phyloP scores from a whole-genome alignment of 2,797 vertebrate genomes.

The Philypnodon macrostomus region DNA sequence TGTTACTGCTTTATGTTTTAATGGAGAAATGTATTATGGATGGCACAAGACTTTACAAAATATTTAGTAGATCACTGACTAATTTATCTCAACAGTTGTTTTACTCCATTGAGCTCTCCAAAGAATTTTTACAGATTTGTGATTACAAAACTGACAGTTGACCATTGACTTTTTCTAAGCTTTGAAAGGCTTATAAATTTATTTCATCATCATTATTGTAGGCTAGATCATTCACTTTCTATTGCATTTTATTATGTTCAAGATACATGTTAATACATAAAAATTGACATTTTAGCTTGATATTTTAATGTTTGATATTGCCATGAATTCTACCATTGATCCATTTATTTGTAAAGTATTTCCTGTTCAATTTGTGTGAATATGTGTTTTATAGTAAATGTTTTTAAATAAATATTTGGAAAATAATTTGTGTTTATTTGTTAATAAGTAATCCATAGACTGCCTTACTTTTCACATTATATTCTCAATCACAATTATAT shows the following conservation, averaged over 20 bases:
- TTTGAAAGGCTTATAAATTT: neutral
- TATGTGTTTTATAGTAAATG: constrained; percentile 45
- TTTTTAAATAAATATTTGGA: constrained; percentile 60
- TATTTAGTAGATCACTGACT: constrained; percentile 8
- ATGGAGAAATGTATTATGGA: constrained; percentile 27
- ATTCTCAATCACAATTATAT: no score
- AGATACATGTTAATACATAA: neutral
- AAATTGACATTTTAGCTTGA: neutral
- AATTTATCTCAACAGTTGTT: no score
- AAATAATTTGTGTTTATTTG: no score
- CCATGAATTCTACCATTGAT: neutral
- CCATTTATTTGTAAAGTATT: neutral
- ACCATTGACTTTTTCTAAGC: no score
- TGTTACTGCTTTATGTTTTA: constrained; percentile 24
- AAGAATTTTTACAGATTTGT: no score
- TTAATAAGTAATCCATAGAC: no score
- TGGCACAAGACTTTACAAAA: constrained; percentile 3
- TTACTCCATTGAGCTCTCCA: no score
- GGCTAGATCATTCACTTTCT: constrained; percentile 8
- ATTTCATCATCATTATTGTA: neutral
- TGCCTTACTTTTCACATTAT: no score
- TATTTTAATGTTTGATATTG: constrained; percentile 1
- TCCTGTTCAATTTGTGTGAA: constrained; percentile 25
- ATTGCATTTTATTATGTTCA: neutral
- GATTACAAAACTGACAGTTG: no score